Base-by-base conservation (phyloP, 37 sponge, comb jelly and placozoan species). In the Halichondria panicea region DNA sequence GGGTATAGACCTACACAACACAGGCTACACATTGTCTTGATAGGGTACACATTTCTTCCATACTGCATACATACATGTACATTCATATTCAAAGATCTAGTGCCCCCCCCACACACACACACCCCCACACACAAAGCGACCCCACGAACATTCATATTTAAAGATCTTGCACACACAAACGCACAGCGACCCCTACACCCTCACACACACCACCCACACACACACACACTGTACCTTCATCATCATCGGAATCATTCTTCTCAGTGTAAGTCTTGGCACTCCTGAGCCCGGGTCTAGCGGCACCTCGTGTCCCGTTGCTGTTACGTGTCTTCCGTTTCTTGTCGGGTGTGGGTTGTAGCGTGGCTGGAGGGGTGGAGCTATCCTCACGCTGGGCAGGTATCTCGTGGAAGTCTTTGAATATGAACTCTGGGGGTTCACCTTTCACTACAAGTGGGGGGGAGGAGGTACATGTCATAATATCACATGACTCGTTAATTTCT, bases 321-420 rank as follows among this genome's bases (percentile, higher is more conserved):
- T 86, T 86, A 6, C 80, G 57, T 13, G 86, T 86, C 80, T 86
- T 86, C 25, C 86, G 44, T 24, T 75, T 67, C 0, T 65, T 52
- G 35, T 4, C 22, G 27, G 57, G 73, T 56, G 73, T 46, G 37
- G 53, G 55, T 4, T 56, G 73, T 1, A 48, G 50, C 33, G 35
- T 70, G 52, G 53, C 70, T 41, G 35, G 54, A 4, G 11, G 70
- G 28, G 35, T 28, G 64, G 68, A 3, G 40, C 4, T 45, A 19
- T 6, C 50, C 70, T 3, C 25, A 36, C 44, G 32, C 24, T 41
- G 54, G 25, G 27, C 7, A 12, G 60, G 66, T 50, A 65, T 65
- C 81, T 77, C 63, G 31, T 89, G 79, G 58, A 69, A 73, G n/a
- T 75, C 81, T 52, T 82, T 91, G 65, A 74, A 83, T 65, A 91